Evolutionary conservation across 1,140 invertebrate species (phyloP).

Genomic region (Drosophila carrolli): DNA sequence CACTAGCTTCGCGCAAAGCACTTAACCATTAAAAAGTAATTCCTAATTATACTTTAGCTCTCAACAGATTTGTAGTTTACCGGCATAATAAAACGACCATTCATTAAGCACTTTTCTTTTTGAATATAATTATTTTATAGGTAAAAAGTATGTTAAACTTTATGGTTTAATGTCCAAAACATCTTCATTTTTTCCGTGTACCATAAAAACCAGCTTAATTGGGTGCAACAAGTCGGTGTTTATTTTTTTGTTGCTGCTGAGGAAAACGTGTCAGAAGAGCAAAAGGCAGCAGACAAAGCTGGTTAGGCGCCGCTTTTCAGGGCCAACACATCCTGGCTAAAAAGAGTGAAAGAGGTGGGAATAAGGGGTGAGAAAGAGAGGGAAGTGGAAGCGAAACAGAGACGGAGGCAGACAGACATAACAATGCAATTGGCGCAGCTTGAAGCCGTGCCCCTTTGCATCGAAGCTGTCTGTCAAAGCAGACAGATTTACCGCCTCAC

Average conservation of each 20-base stretch:
- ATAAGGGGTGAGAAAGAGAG: not conserved
- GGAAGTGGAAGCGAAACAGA: not conserved
- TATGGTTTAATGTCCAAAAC: too few relatives aligned
- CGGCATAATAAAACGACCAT: too few relatives aligned
- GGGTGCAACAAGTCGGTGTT: constrained; percentile 51
- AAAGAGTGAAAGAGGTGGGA: constrained; percentile 5
- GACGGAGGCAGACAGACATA: constrained; percentile 17
- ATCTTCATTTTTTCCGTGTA: not conserved
- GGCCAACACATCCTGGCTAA: constrained; percentile 34
- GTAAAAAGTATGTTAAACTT: too few relatives aligned
- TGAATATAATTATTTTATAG: too few relatives aligned
- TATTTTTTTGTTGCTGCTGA: not conserved
- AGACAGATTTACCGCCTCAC: constrained; percentile 50
- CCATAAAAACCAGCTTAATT: constrained; percentile 32
- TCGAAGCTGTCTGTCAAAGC: constrained; percentile 65
- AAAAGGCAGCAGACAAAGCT: constrained; percentile 28
- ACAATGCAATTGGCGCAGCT: constrained; percentile 52
- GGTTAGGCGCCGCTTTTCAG: constrained; percentile 35
- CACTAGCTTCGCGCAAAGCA: too few relatives aligned
- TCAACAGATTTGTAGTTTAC: too few relatives aligned
- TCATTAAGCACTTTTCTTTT: too few relatives aligned
- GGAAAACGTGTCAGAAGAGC: constrained; percentile 43
- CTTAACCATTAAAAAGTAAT: not conserved
- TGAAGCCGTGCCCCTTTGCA: constrained; percentile 11
- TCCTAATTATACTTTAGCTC: too few relatives aligned